Evolutionary conservation across 2,113 vertebrate genomes (phyloP).

Genomic region (Uropsilus gracilis): DNA sequence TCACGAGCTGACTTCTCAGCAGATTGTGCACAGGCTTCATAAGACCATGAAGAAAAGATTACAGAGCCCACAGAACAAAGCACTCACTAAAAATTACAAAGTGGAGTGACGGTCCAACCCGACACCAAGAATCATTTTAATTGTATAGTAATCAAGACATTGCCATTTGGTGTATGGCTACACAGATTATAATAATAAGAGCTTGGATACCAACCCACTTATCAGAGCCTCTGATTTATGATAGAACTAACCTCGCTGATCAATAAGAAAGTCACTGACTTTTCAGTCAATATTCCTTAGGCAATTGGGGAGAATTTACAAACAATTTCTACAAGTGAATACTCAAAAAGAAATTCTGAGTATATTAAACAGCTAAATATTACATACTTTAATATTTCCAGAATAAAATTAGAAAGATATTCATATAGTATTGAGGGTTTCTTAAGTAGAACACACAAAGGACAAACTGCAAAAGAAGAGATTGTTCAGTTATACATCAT

Average conservation of each 20-base stretch:
- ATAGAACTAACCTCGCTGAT: background rate
- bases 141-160: background rate
- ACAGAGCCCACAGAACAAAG: background rate
- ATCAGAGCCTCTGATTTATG: background rate
- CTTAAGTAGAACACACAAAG: background rate
- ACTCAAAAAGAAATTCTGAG: background rate
- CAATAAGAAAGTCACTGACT: background rate
- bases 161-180: background rate
- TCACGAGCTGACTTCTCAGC: background rate
- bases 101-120: no score
- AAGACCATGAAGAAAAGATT: background rate
- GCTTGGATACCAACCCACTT: background rate
- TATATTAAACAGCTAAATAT: background rate
- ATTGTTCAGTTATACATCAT: background rate
- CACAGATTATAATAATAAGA: background rate
- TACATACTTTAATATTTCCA: background rate
- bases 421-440: background rate
- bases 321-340: background rate
- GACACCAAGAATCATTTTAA: background rate
- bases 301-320: background rate
- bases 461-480: background rate
- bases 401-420: background rate
- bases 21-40: background rate
- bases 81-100: no score
- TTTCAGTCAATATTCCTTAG: background rate